These are phyloP conservation scores for Asobara japonica DNA, from an alignment of 1,140 invertebrate genomes.

Conservation along the genomic window DNA sequence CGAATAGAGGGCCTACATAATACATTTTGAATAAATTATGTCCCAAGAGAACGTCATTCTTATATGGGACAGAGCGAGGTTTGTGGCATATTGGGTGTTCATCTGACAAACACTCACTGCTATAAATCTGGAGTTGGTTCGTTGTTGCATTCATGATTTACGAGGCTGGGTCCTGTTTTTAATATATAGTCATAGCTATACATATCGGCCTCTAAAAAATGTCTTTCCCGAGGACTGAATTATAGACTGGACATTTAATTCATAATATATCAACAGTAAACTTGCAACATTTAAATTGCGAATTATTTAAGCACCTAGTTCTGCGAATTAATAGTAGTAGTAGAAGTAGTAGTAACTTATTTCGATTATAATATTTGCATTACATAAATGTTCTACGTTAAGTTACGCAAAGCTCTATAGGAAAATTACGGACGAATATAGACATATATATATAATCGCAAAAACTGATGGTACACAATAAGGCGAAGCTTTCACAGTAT, in stretches of 20 bases:
- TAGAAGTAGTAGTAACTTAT: no score
- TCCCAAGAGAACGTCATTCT: background rate
- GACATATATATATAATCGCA: no score
- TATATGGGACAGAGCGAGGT: background rate
- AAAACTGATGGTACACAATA: no score
- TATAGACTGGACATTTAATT: background rate
- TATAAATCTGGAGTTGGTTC: background rate
- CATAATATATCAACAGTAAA: background rate
- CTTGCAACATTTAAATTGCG: background rate
- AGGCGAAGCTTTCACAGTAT: no score
- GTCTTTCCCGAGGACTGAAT: background rate
- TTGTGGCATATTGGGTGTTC: background rate
- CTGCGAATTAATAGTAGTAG: no score
- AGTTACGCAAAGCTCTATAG: no score
- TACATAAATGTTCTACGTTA: no score
- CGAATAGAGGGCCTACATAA: no score
- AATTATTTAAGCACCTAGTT: no score
- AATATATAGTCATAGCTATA: background rate
- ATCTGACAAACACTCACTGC: background rate
- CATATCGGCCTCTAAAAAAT: background rate
- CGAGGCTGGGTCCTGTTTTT: background rate
- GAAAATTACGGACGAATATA: no score
- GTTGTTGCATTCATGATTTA: slow-evolving; percentile 9
- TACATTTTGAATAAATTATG: background rate
- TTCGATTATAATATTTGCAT: no score